Evolutionary conservation across 2,797 vertebrate genomes (phyloP), one percentile per base, ranked within the genome.

Genomic region (Emys orbicularis): DNA sequence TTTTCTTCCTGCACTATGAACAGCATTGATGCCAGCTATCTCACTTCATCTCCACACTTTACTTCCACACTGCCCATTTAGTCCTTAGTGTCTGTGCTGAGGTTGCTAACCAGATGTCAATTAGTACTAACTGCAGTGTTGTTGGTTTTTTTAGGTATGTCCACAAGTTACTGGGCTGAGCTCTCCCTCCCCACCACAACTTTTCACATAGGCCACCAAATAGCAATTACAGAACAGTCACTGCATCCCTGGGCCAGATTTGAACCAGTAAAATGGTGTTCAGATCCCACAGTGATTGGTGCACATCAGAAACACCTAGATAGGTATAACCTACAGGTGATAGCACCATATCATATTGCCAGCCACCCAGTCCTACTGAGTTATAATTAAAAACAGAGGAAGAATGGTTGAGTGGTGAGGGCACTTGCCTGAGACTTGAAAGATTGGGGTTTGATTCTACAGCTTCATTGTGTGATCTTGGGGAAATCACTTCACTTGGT

Each of bases 301-400:
- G 29, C 1, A 13, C 29, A 4, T 65, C 72, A 65, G 44, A 52
- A 25, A 6, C 9, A 50, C 10, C 1, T 18, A 1, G 57, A 18
- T 21, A 3, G 47, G 25, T 83, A 37, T 80, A 29, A 68, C 49
- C 23, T 3, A 19, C 65, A 59, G 49, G 2, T 4, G 41, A 3
- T 9, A 3, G 6, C 49, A 41, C 7, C n/a, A 72, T 37, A 12
- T 23, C 65, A 37, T 41, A 72, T 12, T 72, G 77, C 37, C 76
- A 77, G 13, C 25, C 41, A 31, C 25, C 0, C 72, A 52, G 37
- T 34, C 53, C 18, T 44, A 41, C 90, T 31, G 53, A 41, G 4
- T 53, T 13, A 9, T 16, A 76, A 79, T 72, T 31, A 49, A 0
- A 4, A 53, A 31, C 54, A 77, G 84, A n/a, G 21, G 21, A 25